These are phyloP conservation scores for Arctia plantaginis DNA, from an alignment of 2,888 invertebrate species.

Conservation along the genomic window DNA sequence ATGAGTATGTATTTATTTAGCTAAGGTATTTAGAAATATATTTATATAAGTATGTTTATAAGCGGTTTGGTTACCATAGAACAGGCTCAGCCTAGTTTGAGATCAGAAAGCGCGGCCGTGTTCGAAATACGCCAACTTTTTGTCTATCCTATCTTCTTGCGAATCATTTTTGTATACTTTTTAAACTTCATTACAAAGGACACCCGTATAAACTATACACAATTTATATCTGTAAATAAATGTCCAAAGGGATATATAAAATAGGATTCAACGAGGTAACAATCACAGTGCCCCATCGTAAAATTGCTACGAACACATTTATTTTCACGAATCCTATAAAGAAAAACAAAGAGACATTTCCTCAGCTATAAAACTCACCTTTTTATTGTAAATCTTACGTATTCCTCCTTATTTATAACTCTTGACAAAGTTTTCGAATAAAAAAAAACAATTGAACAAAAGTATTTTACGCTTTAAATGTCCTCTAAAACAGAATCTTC, in stretches of 20 bases:
- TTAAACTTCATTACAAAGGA: background rate
- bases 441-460: constrained; percentile 14
- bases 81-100: no score
- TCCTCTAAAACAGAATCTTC: background rate
- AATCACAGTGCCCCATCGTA: constrained; percentile 49
- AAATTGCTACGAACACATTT: constrained; percentile 45
- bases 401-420: constrained; percentile 46
- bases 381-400: constrained; percentile 51
- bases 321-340: constrained; percentile 47
- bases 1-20: no score
- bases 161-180: background rate
- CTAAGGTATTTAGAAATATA: no score
- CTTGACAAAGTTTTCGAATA: constrained; percentile 28
- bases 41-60: no score
- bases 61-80: no score
- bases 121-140: no score
- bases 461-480: constrained; percentile 11
- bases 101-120: no score
- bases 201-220: background rate
- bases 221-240: background rate
- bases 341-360: constrained; percentile 49
- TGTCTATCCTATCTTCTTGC: background rate
- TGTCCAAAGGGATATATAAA: constrained; percentile 23
- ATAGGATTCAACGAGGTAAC: constrained; percentile 40
- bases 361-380: constrained; percentile 50